Base-by-base conservation (phyloP, 2,888 invertebrate species). In the Andrena praecox region DNA sequence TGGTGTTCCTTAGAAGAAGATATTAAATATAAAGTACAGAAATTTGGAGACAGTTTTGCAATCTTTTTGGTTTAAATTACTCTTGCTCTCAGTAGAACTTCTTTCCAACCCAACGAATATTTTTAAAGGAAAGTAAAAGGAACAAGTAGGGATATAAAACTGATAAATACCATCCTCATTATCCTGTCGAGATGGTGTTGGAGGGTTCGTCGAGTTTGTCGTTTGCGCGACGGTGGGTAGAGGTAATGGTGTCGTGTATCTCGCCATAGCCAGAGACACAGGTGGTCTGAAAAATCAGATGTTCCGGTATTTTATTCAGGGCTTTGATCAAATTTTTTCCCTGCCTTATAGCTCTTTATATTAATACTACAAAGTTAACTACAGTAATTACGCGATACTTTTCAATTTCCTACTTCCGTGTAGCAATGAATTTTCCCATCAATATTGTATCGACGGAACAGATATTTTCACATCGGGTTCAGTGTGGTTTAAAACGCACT, bases 181-280 rank as follows among this genome's bases (percentile, higher is more conserved):
- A 77, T 96, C 96, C 29, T 96, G 96, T n/a, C 93, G 92, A 5
- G 93, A 91, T 16, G 93, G 93, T 20, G 94, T 93, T 60, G 94
- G 92, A 42, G 93, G 91, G 42, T 90, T 91, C 6, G 92, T 89
- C 29, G 93, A 91, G 84, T 94, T 93, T 73, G 93, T 92, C 63
- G 94, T 94, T 48, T 94, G 93, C 68, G 94, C 92, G 71, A 92
- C 91, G 50, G 93, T 91, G 72, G 94, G 92, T 74, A 94, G 89
- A 59, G 94, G 94, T 70, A 93, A 89, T 93, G 95, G 80, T 94
- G 95, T 60, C 3, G 82, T 59, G 94, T 77, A 96, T 95, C 85
- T 95, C 86, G 96, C 96, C 95, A 96, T 96, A 1, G 96, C 96
- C 59, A 98, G 94, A 16, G 97, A 96, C 27, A 97, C 97, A 66